A percentile compares a stretch with the other conserved stretches of the same genome.
Conservation (phyloP, 2,888 invertebrate species). For the Drosophila siamana region DNA sequence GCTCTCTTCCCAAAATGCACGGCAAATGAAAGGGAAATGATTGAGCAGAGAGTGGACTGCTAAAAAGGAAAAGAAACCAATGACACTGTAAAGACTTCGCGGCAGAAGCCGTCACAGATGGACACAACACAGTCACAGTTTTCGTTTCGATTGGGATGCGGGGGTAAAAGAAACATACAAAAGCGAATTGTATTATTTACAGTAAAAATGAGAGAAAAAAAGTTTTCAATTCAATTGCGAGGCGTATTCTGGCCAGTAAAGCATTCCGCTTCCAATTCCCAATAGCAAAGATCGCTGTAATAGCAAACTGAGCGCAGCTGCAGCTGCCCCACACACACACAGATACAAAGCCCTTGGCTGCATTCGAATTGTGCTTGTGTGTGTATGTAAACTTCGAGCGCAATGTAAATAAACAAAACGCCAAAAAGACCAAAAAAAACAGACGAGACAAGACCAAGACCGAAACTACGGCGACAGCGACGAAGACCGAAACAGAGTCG, state of each 20-base stretch:
- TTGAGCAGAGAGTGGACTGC: constrained; percentile 27
- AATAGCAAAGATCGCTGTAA: constrained; percentile 42
- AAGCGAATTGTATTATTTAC: constrained; percentile 57
- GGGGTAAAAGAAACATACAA: constrained; percentile 41
- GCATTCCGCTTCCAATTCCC: constrained; percentile 40
- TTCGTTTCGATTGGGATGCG: background rate
- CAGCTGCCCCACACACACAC: constrained; percentile 39
- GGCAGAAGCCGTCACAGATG: constrained; percentile 36
- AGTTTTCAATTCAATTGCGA: constrained; percentile 64
- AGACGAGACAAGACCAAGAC: constrained; percentile 31
- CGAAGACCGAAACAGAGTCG: constrained; percentile 8
- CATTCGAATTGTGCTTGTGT: constrained; percentile 38
- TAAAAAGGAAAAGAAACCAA: constrained; percentile 43
- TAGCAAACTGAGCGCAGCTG: constrained; percentile 62
- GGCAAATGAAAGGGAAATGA: constrained; percentile 53
- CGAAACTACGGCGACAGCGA: constrained; percentile 21
- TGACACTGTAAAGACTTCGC: constrained; percentile 21
- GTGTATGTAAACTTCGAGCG: constrained; percentile 74
- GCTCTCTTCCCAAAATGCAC: constrained; percentile 16
- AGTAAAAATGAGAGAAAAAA: constrained; percentile 57
- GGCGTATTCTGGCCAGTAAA: constrained; percentile 30
- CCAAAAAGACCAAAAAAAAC: constrained; percentile 52
- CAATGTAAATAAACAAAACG: constrained; percentile 80
- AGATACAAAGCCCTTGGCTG: constrained; percentile 33
- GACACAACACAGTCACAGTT: constrained; percentile 6